These are phyloP conservation scores for Cosmopolites sordidus DNA, from an alignment of 2,888 invertebrate genomes.

Conservation along the genomic window DNA sequence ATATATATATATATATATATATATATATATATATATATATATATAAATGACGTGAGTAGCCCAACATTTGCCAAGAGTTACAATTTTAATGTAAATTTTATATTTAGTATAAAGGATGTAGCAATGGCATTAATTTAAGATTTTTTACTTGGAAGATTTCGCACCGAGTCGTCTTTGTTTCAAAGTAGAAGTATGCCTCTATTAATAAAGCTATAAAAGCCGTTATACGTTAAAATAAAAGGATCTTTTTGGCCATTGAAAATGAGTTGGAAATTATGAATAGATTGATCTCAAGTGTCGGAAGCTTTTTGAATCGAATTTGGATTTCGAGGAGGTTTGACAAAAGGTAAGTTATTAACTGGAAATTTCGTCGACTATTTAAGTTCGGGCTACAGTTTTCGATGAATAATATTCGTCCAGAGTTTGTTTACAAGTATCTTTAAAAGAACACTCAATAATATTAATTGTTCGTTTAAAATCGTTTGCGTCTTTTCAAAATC, in stretches of 20 bases:
- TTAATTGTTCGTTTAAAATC: too few species aligned
- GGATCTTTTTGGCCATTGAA: neutral
- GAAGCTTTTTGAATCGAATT: neutral
- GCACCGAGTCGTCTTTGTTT: neutral
- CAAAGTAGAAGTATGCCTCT: neutral
- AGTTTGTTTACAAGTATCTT: too few species aligned
- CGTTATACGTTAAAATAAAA: neutral
- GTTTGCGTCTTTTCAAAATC: too few species aligned
- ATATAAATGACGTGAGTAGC: too few species aligned
- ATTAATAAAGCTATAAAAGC: slow-evolving; percentile 2
- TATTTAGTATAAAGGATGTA: too few species aligned
- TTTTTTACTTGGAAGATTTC: too few species aligned
- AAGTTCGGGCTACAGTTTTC: neutral
- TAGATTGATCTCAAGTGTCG: slow-evolving; percentile 1
- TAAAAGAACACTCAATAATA: too few species aligned
- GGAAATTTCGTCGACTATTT: neutral
- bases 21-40: too few species aligned
- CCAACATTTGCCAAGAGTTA: too few species aligned
- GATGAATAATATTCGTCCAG: neutral
- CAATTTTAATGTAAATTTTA: too few species aligned
- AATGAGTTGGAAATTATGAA: slow-evolving; percentile 1
- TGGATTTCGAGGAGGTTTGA: neutral
- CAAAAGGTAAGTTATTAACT: neutral
- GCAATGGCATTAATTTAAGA: too few species aligned
- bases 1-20: too few species aligned